These are phyloP conservation scores for Halichoeres trimaculatus DNA, from an alignment of 2,113 vertebrate genomes.

Conservation along the genomic window DNA sequence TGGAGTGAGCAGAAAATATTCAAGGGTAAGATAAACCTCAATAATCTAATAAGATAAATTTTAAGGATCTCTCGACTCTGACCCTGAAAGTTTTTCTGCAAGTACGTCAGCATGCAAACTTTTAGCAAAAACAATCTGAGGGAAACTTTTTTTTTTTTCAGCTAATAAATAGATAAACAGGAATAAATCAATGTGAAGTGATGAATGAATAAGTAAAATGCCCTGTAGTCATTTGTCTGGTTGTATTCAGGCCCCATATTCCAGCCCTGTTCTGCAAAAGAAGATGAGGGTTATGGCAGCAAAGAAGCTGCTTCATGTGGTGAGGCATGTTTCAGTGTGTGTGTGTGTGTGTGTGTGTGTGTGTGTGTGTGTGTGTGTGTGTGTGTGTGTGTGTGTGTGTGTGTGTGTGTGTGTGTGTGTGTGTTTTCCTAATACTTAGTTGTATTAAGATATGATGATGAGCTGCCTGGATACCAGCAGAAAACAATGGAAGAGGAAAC, in stretches of 20 bases:
- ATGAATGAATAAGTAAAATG: conserved; percentile 82
- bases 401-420: not conserved
- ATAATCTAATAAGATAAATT: conserved; percentile 42
- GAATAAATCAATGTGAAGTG: conserved; percentile 80
- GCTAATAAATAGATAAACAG: conserved; percentile 81
- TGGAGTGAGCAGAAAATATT: conserved; percentile 39
- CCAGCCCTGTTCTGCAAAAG: conserved; percentile 66
- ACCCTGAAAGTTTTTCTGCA: conserved; percentile 68
- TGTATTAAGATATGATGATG: conserved; percentile 64
- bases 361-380: too few relatives aligned
- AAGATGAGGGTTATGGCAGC: conserved; percentile 60
- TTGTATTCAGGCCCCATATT: conserved; percentile 72
- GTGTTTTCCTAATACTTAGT: conserved; percentile 50
- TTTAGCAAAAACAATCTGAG: conserved; percentile 60
- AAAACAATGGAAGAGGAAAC: conserved; percentile 73
- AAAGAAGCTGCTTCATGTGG: conserved; percentile 32
- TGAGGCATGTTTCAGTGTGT: conserved; percentile 8
- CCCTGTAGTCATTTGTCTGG: conserved; percentile 79
- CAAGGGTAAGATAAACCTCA: conserved; percentile 46
- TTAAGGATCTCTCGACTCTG: conserved; percentile 37
- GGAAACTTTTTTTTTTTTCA: conserved; percentile 40
- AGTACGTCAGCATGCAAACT: conserved; percentile 58
- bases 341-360: conserved; percentile 22
- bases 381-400: conserved; percentile 11
- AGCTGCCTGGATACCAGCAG: conserved; percentile 62